Evolutionary conservation across 1,140 invertebrate genomes (phyloP), one percentile per base, ranked within the genome.

Genomic region (Drosophila cardini): DNA sequence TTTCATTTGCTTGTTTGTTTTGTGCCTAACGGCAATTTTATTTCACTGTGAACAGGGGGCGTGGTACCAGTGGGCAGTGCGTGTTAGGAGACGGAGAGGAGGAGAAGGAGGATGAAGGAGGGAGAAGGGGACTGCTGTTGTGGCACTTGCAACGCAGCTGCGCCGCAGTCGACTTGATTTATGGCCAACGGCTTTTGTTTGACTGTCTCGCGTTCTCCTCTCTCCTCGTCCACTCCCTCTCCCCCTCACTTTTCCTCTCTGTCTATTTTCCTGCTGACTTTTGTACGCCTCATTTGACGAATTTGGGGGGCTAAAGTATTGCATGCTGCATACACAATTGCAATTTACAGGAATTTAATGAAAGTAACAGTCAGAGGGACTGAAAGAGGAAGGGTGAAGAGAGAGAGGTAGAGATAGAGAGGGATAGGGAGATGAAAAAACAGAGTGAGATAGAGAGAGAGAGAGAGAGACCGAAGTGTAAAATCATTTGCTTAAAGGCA

Each of bases 1-100:
- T 55, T 63, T 63, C 60, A 67, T 67, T 73, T 46, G 43, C 40
- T 53, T 74, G 76, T 70, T 74, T 78, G 77, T 61, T 80, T 62
- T 65, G 58, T 61, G 65, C 65, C 78, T 67, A 72, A 74, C 76
- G 36, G 43, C 57, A 53, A 38, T 53, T 65, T 60, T 62, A 70
- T 76, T 45, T 69, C 57, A 16, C 32, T 46, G 38, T 34, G 38
- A 32, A 43, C 56, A 55, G 55, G 11, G 55, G 62, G 69, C 58
- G 53, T 67, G 63, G 26, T 36, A 16, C 13, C 2, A 9, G 1
- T 10, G 16, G 15, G 13, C 11, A 40, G 10, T n/a, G 13, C 6
- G 13, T 16, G 30, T 15, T 16, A 30, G 15, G 7, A 13, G 42
- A 8, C 11, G 26, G 11, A 21, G 38, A 21, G 4, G 3, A 1